A percentile compares a stretch with the other conserved stretches of the same genome.
phyloP scores from a whole-genome alignment of 2,113 vertebrate genomes.

The Myotis lucifugus region DNA sequence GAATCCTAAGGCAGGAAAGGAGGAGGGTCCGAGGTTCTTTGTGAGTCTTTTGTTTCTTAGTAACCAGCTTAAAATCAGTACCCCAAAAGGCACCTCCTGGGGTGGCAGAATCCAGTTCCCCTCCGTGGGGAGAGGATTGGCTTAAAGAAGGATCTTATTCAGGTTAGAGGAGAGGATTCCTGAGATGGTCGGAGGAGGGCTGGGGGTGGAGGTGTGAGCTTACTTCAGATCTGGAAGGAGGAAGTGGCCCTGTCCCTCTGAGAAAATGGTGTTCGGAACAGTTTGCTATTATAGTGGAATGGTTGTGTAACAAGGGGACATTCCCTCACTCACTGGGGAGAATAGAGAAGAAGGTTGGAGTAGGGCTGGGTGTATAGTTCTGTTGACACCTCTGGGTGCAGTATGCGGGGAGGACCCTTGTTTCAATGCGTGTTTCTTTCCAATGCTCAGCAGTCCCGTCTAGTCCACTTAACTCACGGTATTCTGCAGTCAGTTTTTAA shows the following conservation, averaged over 20 bases:
- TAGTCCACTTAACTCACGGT: not conserved
- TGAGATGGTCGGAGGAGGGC: not conserved
- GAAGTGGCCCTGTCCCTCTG: fast-evolving
- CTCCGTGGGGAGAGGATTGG: not conserved
- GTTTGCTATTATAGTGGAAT: not conserved
- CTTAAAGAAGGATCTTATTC: not conserved
- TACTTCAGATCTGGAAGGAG: not conserved
- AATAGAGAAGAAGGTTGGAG: fast-evolving
- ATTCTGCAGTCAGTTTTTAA: not conserved
- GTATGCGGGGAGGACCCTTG: fast-evolving
- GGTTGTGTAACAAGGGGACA: not conserved
- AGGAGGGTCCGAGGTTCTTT: not conserved
- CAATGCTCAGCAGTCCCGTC: not conserved
- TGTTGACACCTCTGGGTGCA: not conserved
- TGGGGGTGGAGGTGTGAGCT: not conserved
- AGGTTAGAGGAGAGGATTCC: not conserved
- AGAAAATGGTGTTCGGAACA: not conserved
- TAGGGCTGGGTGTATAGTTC: fast-evolving
- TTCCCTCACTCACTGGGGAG: not conserved
- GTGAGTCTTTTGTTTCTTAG: not conserved
- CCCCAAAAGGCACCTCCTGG: not conserved
- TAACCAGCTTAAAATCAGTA: not conserved
- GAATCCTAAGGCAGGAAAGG: not conserved
- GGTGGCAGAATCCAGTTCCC: not conserved
- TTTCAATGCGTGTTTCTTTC: not conserved